A percentile compares a stretch with the other conserved stretches of the same genome.
Conservation (phyloP, 1,140 invertebrate species). For the Agraylea sexmaculata region DNA sequence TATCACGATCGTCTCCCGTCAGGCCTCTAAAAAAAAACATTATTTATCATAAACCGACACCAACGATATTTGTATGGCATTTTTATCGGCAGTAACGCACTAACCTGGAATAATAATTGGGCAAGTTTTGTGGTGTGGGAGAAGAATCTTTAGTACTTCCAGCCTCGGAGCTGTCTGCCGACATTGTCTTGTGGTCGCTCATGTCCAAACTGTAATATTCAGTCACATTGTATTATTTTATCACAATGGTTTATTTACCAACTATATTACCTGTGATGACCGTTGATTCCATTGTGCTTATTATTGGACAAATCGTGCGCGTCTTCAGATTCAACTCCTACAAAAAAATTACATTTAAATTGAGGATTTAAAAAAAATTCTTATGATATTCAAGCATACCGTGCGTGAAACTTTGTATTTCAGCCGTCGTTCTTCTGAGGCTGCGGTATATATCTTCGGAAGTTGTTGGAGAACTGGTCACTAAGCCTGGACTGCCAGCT, state of each 20-base stretch:
- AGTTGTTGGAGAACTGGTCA: constrained; percentile 21
- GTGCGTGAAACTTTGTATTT: constrained; percentile 86
- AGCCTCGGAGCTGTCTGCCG: constrained; percentile 37
- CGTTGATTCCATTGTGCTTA: constrained; percentile 43
- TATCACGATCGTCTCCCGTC: constrained; percentile 21
- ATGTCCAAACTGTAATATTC: constrained; percentile 15
- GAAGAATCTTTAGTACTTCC: constrained; percentile 39
- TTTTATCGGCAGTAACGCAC: too few relatives aligned
- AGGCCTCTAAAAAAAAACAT: constrained; percentile 27
- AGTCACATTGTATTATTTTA: too few relatives aligned
- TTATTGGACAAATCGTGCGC: too few relatives aligned
- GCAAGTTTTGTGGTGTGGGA: constrained; percentile 25
- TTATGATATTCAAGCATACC: too few relatives aligned
- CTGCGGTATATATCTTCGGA: constrained; percentile 81
- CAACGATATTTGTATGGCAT: too few relatives aligned
- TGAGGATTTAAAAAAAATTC: too few relatives aligned
- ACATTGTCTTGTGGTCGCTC: constrained; percentile 24
- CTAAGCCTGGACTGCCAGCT: constrained; percentile 29
- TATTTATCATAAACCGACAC: not conserved
- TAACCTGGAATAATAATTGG: too few relatives aligned
- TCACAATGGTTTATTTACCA: not conserved
- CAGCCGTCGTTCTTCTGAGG: constrained; percentile 79
- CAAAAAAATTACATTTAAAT: too few relatives aligned
- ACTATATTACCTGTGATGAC: constrained; percentile 28
- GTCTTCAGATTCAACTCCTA: too few relatives aligned